These are phyloP conservation scores for Pteromalus puparum DNA, from an alignment of 1,140 invertebrate species.

Conservation along the genomic window DNA sequence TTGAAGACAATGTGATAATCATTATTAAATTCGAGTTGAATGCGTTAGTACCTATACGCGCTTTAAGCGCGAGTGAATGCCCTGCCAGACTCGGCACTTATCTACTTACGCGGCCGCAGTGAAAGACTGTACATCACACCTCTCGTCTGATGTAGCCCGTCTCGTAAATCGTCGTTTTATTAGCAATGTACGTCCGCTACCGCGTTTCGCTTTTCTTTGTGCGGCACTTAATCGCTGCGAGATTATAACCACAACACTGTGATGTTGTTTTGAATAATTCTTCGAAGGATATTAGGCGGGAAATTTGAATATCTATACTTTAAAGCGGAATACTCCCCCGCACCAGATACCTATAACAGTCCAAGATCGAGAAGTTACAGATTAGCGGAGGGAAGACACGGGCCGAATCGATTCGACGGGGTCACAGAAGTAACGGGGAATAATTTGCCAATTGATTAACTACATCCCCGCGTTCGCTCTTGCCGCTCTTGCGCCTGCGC, in stretches of 20 bases:
- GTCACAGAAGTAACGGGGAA: constrained; percentile 63
- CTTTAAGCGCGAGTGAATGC: no score
- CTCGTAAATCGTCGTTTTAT: neutral
- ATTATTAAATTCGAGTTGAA: no score
- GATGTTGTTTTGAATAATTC: no score
- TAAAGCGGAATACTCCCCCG: no score
- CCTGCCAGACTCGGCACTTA: neutral
- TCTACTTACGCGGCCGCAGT: neutral
- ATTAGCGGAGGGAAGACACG: neutral
- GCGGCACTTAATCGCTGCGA: neutral
- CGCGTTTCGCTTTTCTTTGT: neutral
- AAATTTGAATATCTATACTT: no score
- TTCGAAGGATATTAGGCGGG: no score
- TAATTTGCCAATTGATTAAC: constrained; percentile 71
- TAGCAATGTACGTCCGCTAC: neutral
- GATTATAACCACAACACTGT: no score
- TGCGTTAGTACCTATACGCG: no score
- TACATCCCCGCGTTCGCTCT: constrained; percentile 51
- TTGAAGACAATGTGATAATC: no score
- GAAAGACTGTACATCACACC: neutral
- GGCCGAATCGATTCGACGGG: constrained; percentile 60
- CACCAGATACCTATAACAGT: no score
- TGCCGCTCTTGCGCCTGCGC: no score
- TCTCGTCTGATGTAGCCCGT: neutral
- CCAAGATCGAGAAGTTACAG: no score